phyloP scores from a whole-genome alignment of 2,888 invertebrate genomes.

The Plebejus melissa region DNA sequence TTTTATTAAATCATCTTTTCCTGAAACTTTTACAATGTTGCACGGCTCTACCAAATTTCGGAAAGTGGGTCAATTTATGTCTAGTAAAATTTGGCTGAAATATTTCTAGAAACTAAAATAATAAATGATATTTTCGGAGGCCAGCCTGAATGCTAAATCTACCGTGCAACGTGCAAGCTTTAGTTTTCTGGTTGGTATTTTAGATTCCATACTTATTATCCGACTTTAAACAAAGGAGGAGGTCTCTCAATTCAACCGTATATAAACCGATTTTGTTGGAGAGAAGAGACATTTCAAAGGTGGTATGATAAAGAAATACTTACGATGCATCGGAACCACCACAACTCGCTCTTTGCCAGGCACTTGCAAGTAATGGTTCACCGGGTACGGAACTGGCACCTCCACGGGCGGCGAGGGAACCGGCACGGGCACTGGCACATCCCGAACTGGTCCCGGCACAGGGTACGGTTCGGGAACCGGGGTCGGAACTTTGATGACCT shows the following conservation, averaged over 20 bases:
- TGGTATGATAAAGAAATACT: conserved; percentile 35
- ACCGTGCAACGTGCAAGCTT: neutral
- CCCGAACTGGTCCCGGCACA: conserved; percentile 42
- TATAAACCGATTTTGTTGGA: too few species aligned
- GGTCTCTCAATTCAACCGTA: too few species aligned
- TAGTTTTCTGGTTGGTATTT: neutral
- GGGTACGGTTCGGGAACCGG: conserved; percentile 45
- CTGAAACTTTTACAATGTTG: neutral
- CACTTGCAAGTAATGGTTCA: neutral
- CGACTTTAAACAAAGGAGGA: neutral
- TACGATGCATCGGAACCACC: conserved; percentile 48
- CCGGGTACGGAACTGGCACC: conserved; percentile 48
- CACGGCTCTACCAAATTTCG: neutral
- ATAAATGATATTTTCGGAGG: neutral
- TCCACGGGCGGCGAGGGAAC: conserved; percentile 48
- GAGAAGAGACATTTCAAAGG: too few species aligned
- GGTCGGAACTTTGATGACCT: conserved; percentile 41
- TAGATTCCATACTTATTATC: neutral
- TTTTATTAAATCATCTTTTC: conserved; percentile 10
- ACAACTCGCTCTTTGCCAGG: conserved; percentile 53
- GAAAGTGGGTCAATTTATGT: conserved; percentile 12
- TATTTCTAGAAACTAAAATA: conserved; percentile 11
- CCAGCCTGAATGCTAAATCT: neutral
- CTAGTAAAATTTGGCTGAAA: conserved; percentile 13
- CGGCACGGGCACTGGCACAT: conserved; percentile 45